Percentiles rank a stretch among this genome's conserved stretches.
phyloP scores from a whole-genome alignment of 2,113 vertebrate genomes.

The Romanogobio albipinnatus region DNA sequence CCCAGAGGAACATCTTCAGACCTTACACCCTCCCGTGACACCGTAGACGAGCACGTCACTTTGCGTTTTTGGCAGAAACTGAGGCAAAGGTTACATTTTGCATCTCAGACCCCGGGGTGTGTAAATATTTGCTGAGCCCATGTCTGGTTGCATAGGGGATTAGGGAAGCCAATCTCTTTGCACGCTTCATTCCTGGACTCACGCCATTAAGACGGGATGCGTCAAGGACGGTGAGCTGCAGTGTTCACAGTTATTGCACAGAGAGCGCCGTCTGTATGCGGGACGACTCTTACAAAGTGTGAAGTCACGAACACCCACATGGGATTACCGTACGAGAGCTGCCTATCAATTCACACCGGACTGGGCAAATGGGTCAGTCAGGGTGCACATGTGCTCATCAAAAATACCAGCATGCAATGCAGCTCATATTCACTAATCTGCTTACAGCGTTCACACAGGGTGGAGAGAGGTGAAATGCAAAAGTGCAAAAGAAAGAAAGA shows the following conservation, averaged over 20 bases:
- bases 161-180: conserved; percentile 32
- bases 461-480: neutral
- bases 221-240: conserved; percentile 56
- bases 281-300: conserved; percentile 51
- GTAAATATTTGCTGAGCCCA: conserved; percentile 61
- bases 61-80: conserved; percentile 29
- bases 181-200: conserved; percentile 25
- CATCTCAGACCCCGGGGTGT: neutral
- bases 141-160: conserved; percentile 67
- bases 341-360: neutral
- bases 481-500: neutral
- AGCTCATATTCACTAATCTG: conserved; percentile 12
- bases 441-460: neutral
- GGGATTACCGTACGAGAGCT: neutral
- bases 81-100: conserved; percentile 40
- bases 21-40: neutral
- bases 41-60: conserved; percentile 34
- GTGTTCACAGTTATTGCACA: conserved; percentile 52
- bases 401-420: neutral
- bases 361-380: neutral
- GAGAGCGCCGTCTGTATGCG: conserved; percentile 55
- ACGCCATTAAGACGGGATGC: conserved; percentile 14
- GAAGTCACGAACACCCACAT: conserved; percentile 72
- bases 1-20: conserved; percentile 5
- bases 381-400: neutral